Base-by-base conservation (phyloP, 2,113 vertebrate species). In the Spea bombifrons region DNA sequence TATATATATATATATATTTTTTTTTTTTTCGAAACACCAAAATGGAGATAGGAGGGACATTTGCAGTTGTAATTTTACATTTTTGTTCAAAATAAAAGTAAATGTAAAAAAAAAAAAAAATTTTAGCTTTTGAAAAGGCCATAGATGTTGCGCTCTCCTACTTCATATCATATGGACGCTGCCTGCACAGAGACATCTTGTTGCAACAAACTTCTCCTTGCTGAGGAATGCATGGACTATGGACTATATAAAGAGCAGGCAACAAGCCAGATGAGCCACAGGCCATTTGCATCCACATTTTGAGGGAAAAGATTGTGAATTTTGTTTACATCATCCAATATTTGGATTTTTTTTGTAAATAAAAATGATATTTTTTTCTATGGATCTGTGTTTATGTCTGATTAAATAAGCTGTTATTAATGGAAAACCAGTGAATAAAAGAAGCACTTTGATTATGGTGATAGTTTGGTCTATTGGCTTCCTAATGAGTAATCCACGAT, bases 331-430 rank as follows among this genome's bases (percentile, higher is more conserved):
- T 86, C 90, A 91, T 94, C 93, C 93, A 93, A 94, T 94, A 94
- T 94, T 94, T 94, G 93, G 93, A 94, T 92, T 91, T 90, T 89
- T 90, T 90, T 90, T 91, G 91, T 93, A 93, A 94, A 94, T 93
- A 94, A 94, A 94, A 92, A 91, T 90, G 88, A 91, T 94, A 92
- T 92, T 94, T 94, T 94, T 94, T 94, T 93, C 91, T 94, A 93
- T 88, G 88, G 85, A 90, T 91, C 83, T 83, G 90, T 88, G 91
- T 90, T 87, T 79, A 84, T 91, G 82, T 91, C 76, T 83, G 52
- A 0, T 91, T 89, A 81, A 88, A 78, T 70, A 78, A 85, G 73
- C 73, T 80, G 67, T 83, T 83, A 0, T 63, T 76, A 74, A 86
- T 81, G 84, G 75, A 66, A 57, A 78, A 76, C 73, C 73, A 0